Conservation (phyloP, 1,140 invertebrate genomes). For the Mylabris phalerata region DNA sequence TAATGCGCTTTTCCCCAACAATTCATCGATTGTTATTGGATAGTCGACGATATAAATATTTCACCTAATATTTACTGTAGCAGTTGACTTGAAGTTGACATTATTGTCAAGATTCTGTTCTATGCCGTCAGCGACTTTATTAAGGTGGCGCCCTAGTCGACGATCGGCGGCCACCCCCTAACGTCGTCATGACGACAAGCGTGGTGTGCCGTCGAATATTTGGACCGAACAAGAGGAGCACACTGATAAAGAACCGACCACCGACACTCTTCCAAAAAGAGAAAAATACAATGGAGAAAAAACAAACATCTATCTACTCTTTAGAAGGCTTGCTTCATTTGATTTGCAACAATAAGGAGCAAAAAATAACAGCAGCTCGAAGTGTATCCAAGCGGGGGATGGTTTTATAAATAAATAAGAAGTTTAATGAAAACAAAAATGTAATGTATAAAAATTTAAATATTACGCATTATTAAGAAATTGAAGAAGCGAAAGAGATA, state of each 20-base stretch:
- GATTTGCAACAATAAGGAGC: neutral
- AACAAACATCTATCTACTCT: neutral
- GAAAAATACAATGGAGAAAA: neutral
- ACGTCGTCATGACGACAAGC: slow-evolving; percentile 11
- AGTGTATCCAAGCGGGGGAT: neutral
- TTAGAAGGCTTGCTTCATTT: slow-evolving; percentile 1
- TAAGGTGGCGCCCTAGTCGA: slow-evolving; percentile 7
- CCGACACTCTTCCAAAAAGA: neutral
- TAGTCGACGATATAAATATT: slow-evolving; percentile 15
- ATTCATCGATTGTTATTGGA: neutral
- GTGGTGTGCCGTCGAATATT: slow-evolving; percentile 10
- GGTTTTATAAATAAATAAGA: too few relatives aligned
- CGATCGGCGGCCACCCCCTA: neutral
- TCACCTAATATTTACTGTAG: slow-evolving; percentile 20
- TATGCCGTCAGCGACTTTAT: slow-evolving; percentile 15
- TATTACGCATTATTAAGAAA: too few relatives aligned
- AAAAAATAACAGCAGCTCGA: neutral
- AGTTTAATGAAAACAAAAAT: too few relatives aligned
- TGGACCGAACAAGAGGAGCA: slow-evolving; percentile 9
- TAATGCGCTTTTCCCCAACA: too few relatives aligned
- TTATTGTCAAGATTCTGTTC: slow-evolving; percentile 15
- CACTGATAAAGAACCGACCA: slow-evolving; percentile 8
- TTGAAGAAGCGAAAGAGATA: too few relatives aligned
- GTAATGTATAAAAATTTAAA: too few relatives aligned
- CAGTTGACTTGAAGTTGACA: slow-evolving; percentile 21